phyloP scores from a whole-genome alignment of 2,888 invertebrate species.

The Cynaeus angustus region DNA sequence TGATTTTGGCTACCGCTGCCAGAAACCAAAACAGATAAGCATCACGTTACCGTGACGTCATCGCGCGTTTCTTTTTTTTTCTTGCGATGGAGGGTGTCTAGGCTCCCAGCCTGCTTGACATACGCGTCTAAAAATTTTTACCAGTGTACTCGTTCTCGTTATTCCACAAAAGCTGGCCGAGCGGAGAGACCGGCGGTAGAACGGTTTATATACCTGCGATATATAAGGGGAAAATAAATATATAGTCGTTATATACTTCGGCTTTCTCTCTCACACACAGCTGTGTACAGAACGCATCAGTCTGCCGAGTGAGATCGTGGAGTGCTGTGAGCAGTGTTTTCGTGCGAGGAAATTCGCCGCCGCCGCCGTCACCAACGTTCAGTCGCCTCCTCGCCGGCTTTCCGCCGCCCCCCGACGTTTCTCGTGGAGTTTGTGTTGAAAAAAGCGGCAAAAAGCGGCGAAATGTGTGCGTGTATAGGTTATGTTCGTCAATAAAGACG shows the following conservation, averaged over 20 bases:
- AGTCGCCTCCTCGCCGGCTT: conserved; percentile 3
- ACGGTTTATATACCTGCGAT: conserved; percentile 68
- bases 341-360: conserved; percentile 50
- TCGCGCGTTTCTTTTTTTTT: not conserved
- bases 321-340: conserved; percentile 59
- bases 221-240: conserved; percentile 70
- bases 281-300: conserved; percentile 73
- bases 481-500: conserved; percentile 65
- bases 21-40: not conserved
- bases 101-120: not conserved
- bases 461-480: conserved; percentile 64
- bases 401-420: conserved; percentile 7
- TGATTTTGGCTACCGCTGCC: not conserved
- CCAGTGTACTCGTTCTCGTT: conserved; percentile 63
- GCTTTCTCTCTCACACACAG: conserved; percentile 66
- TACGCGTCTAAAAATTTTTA: conserved; percentile 56
- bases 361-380: conserved; percentile 25
- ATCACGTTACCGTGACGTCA: conserved; percentile 15
- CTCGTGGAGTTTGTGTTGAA: not conserved
- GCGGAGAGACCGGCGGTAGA: conserved; percentile 66
- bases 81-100: conserved; percentile 1
- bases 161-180: conserved; percentile 65
- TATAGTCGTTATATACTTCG: conserved; percentile 66
- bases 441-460: conserved; percentile 58
- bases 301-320: conserved; percentile 69